phyloP scores from a whole-genome alignment of 2,888 invertebrate genomes.

The Tetranychus truncatus region DNA sequence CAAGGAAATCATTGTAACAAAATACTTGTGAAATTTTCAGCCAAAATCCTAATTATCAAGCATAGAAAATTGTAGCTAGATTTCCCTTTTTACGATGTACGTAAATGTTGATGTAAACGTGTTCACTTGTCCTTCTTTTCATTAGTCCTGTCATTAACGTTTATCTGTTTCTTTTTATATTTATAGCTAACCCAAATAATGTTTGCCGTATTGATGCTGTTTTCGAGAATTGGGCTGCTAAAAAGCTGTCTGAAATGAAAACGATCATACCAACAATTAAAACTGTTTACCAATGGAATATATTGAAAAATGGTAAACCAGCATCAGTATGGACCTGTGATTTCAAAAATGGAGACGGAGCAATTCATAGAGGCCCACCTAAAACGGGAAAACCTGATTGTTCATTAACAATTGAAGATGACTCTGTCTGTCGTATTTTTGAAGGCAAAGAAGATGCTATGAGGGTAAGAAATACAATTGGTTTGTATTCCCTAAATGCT shows the following conservation, averaged over 20 bases:
- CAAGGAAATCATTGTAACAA: too few species aligned
- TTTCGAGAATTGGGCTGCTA: constrained; percentile 16
- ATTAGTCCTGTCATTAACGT: too few species aligned
- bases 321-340: constrained; percentile 74
- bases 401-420: constrained; percentile 63
- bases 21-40: too few species aligned
- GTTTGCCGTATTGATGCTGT: constrained; percentile 15
- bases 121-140: too few species aligned
- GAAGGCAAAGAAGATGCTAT: constrained; percentile 36
- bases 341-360: constrained; percentile 48
- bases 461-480: constrained; percentile 25
- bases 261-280: constrained; percentile 57
- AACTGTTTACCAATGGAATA: constrained; percentile 64
- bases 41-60: too few species aligned
- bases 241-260: constrained; percentile 14
- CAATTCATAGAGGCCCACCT: constrained; percentile 56
- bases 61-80: too few species aligned
- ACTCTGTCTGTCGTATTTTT: constrained; percentile 56
- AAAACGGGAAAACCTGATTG: constrained; percentile 56
- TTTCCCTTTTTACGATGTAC: too few species aligned
- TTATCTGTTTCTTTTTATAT: too few species aligned
- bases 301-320: constrained; percentile 59
- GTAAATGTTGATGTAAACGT: too few species aligned
- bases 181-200: not conserved
- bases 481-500: too few species aligned